A percentile compares a stretch with the other conserved stretches of the same genome.
phyloP scores from a whole-genome alignment of 2,888 invertebrate species.

The Ophioninae sp. region DNA sequence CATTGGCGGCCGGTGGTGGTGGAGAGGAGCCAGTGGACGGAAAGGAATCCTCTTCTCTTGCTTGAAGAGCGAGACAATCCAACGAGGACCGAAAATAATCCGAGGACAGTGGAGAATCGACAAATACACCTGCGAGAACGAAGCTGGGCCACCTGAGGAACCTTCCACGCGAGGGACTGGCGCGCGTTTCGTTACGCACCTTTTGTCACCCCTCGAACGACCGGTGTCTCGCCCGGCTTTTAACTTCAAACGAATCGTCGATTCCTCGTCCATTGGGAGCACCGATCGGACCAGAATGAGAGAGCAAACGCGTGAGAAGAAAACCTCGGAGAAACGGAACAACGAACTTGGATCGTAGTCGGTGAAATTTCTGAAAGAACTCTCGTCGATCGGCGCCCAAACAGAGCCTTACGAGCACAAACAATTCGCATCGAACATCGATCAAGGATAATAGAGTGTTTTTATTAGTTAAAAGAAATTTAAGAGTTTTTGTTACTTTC shows the following conservation, averaged over 20 bases:
- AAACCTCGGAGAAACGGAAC: too few species aligned
- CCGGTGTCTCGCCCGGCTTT: neutral
- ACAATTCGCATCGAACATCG: neutral
- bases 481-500: too few species aligned
- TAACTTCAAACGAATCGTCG: too few species aligned
- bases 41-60: neutral
- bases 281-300: too few species aligned
- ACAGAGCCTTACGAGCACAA: too few species aligned
- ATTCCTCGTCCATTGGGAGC: too few species aligned
- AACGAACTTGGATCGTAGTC: too few species aligned
- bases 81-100: constrained; percentile 20
- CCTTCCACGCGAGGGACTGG: neutral
- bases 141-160: constrained; percentile 34
- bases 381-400: too few species aligned
- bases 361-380: too few species aligned
- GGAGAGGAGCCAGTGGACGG: neutral
- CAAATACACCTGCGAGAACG: constrained; percentile 33
- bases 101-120: constrained; percentile 43
- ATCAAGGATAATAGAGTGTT: too few species aligned
- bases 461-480: too few species aligned
- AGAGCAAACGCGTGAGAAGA: too few species aligned
- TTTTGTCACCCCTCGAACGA: neutral
- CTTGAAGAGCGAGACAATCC: neutral
- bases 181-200: constrained; percentile 33
- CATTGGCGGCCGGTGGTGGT: constrained; percentile 14